Base-by-base conservation (phyloP, 35 echinoderm and acorn worm genomes). In the Hemicentrotus pulcherrimus region DNA sequence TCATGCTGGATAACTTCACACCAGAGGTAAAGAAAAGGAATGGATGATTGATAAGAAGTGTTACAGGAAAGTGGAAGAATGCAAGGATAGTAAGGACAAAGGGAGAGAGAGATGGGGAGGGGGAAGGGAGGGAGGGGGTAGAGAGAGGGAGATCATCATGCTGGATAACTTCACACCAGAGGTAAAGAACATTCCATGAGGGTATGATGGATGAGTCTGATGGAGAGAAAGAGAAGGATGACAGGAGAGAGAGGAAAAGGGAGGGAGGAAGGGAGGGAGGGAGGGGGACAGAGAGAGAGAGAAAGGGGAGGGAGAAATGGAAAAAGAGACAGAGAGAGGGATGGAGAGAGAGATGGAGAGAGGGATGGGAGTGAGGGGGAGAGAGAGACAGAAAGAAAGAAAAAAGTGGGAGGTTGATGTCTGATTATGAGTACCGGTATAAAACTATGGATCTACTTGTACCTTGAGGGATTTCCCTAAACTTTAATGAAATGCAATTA, bases 1-100 rank as follows among this genome's bases (percentile, higher is more conserved):
- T 99, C 41, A 99, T 99, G 98, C 61, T 99, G 48, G 98, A 99
- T 86, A 99, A 99, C 47, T 99, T 99, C 86, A 86, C 97, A 48
- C 94, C 98, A 48, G 88, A 99, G 97, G 98, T 99, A 96, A 87
- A 8, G 22, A 61, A 78, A 22, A 78, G 33, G 33, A 61, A 32
- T 32, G 35, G 61, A 78, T 32, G 32, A 33, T 78, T 22, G 28
- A 78, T 6, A 19, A 71, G 22, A 71, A 65, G 61, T 22, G 61
- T 19, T 14, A 70, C 15, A 70, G 16, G 19, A n/a, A 16, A 59
- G 61, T 15, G 18, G 16, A 24, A 65, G 60, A 1, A 12, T 16
- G 60, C 3, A 24, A 19, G 15, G 60, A 71, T 0, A 24, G 61
- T 11, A 15, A 2, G 61, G 24, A 19, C 0, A 24, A 11, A 55